A percentile compares a stretch with the other conserved stretches of the same genome.
Evolutionary conservation across 2,888 invertebrate species (phyloP).

Genomic region (Lycophotia porphyrea): DNA sequence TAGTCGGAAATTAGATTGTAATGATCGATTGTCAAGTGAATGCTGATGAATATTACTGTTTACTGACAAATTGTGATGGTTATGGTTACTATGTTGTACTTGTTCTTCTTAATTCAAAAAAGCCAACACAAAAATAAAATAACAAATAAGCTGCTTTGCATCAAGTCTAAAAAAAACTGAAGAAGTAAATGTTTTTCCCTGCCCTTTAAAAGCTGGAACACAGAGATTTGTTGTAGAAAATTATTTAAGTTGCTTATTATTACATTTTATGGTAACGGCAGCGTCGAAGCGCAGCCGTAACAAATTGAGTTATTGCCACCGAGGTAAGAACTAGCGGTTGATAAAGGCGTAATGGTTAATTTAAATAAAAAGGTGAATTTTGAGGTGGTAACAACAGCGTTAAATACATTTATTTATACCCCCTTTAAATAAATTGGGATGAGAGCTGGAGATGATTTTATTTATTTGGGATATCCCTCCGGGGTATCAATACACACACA

Average conservation of each 20-base stretch:
- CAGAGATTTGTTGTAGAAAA: neutral
- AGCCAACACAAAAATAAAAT: neutral
- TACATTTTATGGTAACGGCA: slow-evolving; percentile 35
- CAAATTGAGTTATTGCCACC: slow-evolving; percentile 38
- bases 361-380: neutral
- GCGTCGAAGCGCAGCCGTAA: slow-evolving; percentile 39
- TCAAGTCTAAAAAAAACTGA: neutral
- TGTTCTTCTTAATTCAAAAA: neutral
- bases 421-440: too few relatives aligned
- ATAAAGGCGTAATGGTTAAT: neutral
- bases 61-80: slow-evolving; percentile 20
- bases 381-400: neutral
- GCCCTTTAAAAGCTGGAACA: neutral
- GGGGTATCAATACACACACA: neutral
- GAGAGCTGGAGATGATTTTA: too few relatives aligned
- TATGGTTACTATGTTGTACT: neutral
- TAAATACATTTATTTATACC: neutral
- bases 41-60: slow-evolving; percentile 59
- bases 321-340: slow-evolving; percentile 28
- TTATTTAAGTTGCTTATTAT: slow-evolving; percentile 14
- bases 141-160: neutral
- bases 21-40: slow-evolving; percentile 73
- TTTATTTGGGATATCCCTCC: too few relatives aligned
- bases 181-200: neutral
- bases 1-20: slow-evolving; percentile 73